Percentiles rank a stretch among this genome's conserved stretches.
Conservation (phyloP, 2,797 vertebrate genomes). For the Coccyzus lansbergi region DNA sequence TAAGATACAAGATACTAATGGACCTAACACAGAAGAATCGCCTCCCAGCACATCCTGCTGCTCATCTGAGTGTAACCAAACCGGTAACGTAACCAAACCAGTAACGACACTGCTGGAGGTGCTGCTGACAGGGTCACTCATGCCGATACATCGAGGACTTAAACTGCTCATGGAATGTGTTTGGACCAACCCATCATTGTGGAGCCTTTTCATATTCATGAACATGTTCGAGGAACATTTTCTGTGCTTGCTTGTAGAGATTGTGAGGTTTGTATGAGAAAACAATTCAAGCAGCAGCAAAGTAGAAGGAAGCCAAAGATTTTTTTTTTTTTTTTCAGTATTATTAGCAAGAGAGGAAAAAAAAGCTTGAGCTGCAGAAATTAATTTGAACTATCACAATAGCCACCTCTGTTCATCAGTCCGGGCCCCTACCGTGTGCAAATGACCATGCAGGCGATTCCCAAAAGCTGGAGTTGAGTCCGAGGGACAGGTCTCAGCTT, state of each 20-base stretch:
- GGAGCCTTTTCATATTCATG: not conserved
- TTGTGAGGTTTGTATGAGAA: not conserved
- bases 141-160: not conserved
- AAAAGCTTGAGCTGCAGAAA: not conserved
- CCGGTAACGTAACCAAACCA: not conserved
- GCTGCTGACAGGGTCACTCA: not conserved
- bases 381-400: not conserved
- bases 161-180: not conserved
- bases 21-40: not conserved
- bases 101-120: not conserved
- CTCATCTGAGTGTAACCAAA: not conserved
- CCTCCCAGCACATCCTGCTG: not conserved
- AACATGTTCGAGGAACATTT: not conserved
- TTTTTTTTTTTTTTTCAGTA: not conserved
- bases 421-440: slow-evolving; percentile 88
- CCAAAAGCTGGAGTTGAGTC: slow-evolving; percentile 90
- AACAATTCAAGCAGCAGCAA: not conserved
- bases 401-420: not conserved
- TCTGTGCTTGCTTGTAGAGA: not conserved
- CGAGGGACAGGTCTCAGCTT: slow-evolving; percentile 87
- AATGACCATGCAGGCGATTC: slow-evolving; percentile 99
- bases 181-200: not conserved
- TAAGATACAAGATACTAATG: not conserved
- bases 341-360: not conserved
- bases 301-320: not conserved